Evolutionary conservation across 2,888 invertebrate genomes (phyloP).

Genomic region (Quadriops clusia): DNA sequence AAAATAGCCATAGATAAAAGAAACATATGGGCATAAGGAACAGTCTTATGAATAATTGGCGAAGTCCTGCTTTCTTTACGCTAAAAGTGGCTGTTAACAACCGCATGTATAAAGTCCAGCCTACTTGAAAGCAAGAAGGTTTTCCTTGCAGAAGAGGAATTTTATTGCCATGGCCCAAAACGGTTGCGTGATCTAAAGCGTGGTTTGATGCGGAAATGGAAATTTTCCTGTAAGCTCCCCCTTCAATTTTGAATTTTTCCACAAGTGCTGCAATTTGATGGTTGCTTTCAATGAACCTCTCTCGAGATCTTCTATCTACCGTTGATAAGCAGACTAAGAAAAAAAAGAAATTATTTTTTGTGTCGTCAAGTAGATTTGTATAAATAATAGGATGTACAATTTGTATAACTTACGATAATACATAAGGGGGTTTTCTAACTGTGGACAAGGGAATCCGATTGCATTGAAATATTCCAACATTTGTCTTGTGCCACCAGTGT

Average conservation of each 20-base stretch:
- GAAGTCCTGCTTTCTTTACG: slow-evolving; percentile 61
- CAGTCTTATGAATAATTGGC: slow-evolving; percentile 63
- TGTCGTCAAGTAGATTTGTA: background rate
- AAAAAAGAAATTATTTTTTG: too few relatives aligned
- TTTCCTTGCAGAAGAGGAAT: slow-evolving; percentile 65
- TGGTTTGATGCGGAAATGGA: slow-evolving; percentile 46
- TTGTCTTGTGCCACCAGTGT: slow-evolving; percentile 81
- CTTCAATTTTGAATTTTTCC: slow-evolving; percentile 82
- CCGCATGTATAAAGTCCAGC: slow-evolving; percentile 59
- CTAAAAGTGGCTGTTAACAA: slow-evolving; percentile 67
- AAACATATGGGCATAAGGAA: slow-evolving; percentile 66
- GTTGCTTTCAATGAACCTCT: slow-evolving; percentile 86
- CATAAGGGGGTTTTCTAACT: slow-evolving; percentile 94
- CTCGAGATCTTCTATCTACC: slow-evolving; percentile 70
- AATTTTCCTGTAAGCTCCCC: slow-evolving; percentile 59
- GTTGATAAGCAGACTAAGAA: slow-evolving; percentile 61
- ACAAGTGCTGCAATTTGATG: slow-evolving; percentile 86
- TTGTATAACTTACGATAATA: slow-evolving; percentile 69
- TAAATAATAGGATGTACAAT: slow-evolving; percentile 1
- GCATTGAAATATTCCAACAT: slow-evolving; percentile 91
- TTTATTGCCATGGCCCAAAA: slow-evolving; percentile 47
- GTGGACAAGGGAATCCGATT: slow-evolving; percentile 94
- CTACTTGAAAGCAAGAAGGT: slow-evolving; percentile 55
- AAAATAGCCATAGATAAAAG: slow-evolving; percentile 69
- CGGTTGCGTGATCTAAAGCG: slow-evolving; percentile 33